Evolutionary conservation across 2,797 vertebrate species (phyloP), one percentile per base, ranked within the genome.

Genomic region (Gallirallus australis): DNA sequence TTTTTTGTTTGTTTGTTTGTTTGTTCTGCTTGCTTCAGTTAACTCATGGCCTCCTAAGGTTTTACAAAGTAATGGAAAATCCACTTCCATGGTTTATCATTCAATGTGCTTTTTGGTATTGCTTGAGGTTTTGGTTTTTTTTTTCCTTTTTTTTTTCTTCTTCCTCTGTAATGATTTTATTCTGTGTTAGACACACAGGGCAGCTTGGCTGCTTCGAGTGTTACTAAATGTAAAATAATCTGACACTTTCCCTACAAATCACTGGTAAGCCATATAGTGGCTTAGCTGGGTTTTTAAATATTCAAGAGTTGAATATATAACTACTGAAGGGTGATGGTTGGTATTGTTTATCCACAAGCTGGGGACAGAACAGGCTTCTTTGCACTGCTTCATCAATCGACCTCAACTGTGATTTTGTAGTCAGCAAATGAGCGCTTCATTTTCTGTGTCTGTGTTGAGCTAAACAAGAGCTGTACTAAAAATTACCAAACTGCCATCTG

Each of bases 301-400:
- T 97, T 57, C 33, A 96, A 17, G 90, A 97, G 95, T 98, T 93
- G 97, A 97, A 97, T 97, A 90, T 89, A 89, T 96, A 97, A 97
- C 97, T 97, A 95, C 97, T 94, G 97, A 97, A 97, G 98, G 97
- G 95, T 98, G 97, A 95, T 96, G 94, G 89, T 86, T 97, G 97
- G 96, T 97, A 94, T 93, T 95, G 96, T 95, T 97, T 96, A 78
- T 83, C 84, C 73, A 59, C 81, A 97, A 98, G 96, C 97, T 96
- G 96, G 97, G 97, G 96, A 98, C 80, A 94, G 97, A 98, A 98
- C 98, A 98, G 98, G 97, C 97, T 96, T 98, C 96, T 96, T 98
- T 96, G 98, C 97, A 94, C 96, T 98, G 98, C 98, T 98, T 98
- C 98, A 98, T 96, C 97, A 96, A 96, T 97, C 94, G 98, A 98